Evolutionary conservation across 1,140 invertebrate species (phyloP), one percentile per base, ranked within the genome.

Genomic region (Ooceraea biroi): DNA sequence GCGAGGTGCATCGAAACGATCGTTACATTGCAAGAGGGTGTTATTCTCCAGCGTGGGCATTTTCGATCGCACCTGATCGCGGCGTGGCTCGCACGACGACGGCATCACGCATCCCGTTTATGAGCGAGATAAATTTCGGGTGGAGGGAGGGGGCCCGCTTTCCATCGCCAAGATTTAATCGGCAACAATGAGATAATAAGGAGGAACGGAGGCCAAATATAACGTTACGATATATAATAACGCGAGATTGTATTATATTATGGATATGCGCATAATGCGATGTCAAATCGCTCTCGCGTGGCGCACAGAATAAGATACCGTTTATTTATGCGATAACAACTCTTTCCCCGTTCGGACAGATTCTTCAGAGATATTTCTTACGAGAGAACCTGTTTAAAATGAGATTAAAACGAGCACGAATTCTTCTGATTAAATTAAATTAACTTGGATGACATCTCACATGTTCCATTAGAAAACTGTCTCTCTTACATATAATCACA

Each of bases 41-140:
- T 65, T 65, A 65, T 65, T 65, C 61, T 3, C 61, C 36, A 10
- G 36, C n/a, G 25, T 17, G 19, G 36, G 36, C 36, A 65, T 65
- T 65, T 19, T 65, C 61, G 61, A 65, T 65, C 36, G n/a, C 61
- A 27, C 4, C 30, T 22, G 36, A 11, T 65, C 52, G 41, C 61
- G 27, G 22, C 41, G 44, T n/a, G 19, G 52, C n/a, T 19, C 4
- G 52, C 52, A 19, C 25, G 36, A 25, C n/a, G n/a, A 44, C 61
- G 61, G 61, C 61, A 65, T 44, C 61, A n/a, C n/a, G n/a, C 61
- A 41, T 65, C 61, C 41, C n/a, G 30, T 65, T 65, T 65, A 65
- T 19, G 36, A 65, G 36, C 61, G 3, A 41, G 36, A 65, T 65
- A 44, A 65, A 65, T 65, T 55, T 55, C n/a, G 7, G 36, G n/a